A percentile compares a stretch with the other conserved stretches of the same genome.
These are phyloP conservation scores for Sinopyrophorus schimmeli DNA, from an alignment of 2,888 invertebrate species.

Conservation along the genomic window DNA sequence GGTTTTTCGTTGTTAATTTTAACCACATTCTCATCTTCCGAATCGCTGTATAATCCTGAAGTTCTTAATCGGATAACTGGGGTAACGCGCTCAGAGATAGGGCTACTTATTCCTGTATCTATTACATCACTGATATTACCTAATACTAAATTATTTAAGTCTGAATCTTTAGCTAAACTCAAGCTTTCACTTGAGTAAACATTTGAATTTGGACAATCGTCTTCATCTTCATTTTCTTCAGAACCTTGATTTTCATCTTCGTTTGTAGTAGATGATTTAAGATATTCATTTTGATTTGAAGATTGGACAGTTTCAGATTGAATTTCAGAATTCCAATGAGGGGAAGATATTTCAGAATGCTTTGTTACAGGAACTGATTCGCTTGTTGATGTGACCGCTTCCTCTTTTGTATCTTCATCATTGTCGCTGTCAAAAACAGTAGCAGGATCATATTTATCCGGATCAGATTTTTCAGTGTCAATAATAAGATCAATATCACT, in stretches of 20 bases:
- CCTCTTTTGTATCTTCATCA: constrained; percentile 38
- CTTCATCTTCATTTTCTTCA: constrained; percentile 61
- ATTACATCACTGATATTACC: not conserved
- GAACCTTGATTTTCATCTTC: constrained; percentile 54
- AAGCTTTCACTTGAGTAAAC: constrained; percentile 83
- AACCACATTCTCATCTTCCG: constrained; percentile 51
- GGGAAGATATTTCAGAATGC: constrained; percentile 18
- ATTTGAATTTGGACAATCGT: constrained; percentile 83
- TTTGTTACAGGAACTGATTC: constrained; percentile 20
- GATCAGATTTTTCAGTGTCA: constrained; percentile 53
- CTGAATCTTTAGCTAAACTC: constrained; percentile 66
- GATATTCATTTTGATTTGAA: constrained; percentile 35
- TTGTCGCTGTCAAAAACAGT: constrained; percentile 53
- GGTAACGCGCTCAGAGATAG: constrained; percentile 14
- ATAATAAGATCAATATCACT: constrained; percentile 64
- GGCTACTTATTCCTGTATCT: not conserved
- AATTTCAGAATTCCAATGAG: constrained; percentile 37
- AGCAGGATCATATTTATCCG: constrained; percentile 62
- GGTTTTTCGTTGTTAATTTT: constrained; percentile 40
- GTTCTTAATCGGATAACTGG: too few relatives aligned
- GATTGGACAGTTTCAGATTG: constrained; percentile 46
- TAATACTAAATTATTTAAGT: constrained; percentile 34
- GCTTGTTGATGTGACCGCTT: constrained; percentile 33
- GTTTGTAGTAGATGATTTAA: constrained; percentile 35
- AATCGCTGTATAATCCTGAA: constrained; percentile 49